phyloP scores from a whole-genome alignment of 2,113 vertebrate genomes.

The Apteryx mantelli region DNA sequence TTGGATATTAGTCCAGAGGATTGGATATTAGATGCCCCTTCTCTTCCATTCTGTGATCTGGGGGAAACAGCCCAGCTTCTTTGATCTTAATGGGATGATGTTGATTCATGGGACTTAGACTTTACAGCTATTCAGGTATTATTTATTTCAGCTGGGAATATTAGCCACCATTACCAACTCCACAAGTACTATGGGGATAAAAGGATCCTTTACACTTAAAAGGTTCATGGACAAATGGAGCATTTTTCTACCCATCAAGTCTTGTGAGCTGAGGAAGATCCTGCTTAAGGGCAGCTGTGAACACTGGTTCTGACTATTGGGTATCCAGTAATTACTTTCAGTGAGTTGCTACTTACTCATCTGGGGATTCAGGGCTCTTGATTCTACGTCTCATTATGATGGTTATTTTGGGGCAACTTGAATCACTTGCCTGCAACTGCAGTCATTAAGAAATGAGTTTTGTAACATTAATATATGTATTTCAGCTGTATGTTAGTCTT shows the following conservation, averaged over 20 bases:
- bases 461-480: rapidly evolving
- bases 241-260: not conserved
- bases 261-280: not conserved
- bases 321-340: not conserved
- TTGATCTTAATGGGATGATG: not conserved
- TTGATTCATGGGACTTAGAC: not conserved
- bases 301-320: not conserved
- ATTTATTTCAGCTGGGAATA: not conserved
- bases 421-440: not conserved
- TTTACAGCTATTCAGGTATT: not conserved
- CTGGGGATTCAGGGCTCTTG: not conserved
- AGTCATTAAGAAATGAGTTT: not conserved
- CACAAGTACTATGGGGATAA: not conserved
- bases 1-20: not conserved
- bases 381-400: not conserved
- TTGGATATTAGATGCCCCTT: not conserved
- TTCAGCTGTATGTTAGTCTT: not conserved
- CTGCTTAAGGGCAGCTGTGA: not conserved
- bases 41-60: not conserved
- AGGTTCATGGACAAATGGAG: not conserved
- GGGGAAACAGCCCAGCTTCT: not conserved
- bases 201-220: not conserved
- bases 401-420: not conserved
- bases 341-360: not conserved
- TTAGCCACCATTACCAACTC: not conserved